Percentiles rank a stretch among this genome's conserved stretches.
Conservation (phyloP, 1,140 invertebrate species). For the Chironomus striatipennis region DNA sequence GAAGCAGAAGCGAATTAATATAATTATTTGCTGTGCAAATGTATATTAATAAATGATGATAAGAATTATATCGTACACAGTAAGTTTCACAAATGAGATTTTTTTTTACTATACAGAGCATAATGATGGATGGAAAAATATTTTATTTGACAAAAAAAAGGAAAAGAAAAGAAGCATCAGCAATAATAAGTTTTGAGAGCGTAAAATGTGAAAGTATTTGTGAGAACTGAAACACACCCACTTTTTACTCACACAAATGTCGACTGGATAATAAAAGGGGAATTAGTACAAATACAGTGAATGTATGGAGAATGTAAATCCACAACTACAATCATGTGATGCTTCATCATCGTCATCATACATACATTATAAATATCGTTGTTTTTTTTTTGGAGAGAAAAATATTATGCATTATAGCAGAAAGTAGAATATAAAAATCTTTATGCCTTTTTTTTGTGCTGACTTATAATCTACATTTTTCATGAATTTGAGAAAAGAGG, state of each 20-base stretch:
- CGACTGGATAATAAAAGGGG: background rate
- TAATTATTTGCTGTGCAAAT: background rate
- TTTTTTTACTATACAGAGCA: background rate
- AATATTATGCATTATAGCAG: constrained; percentile 3
- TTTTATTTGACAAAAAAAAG: background rate
- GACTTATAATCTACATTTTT: constrained; percentile 14
- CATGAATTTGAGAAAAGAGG: constrained; percentile 7
- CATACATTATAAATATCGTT: constrained; percentile 8
- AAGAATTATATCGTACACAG: constrained; percentile 10
- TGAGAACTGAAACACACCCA: background rate
- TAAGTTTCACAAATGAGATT: background rate
- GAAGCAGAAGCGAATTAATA: background rate
- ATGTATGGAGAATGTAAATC: background rate
- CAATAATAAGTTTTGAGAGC: background rate
- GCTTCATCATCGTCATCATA: background rate
- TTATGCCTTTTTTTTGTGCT: constrained; percentile 12
- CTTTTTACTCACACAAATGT: background rate
- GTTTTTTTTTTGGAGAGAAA: background rate
- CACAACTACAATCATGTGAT: background rate
- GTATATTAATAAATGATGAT: constrained; percentile 9
- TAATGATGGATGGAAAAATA: constrained; percentile 13
- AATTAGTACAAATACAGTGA: background rate
- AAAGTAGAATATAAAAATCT: background rate
- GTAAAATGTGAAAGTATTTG: background rate
- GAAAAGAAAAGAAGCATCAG: background rate